phyloP scores from a whole-genome alignment of 2,888 invertebrate genomes.

The Megastigmus dorsalis region DNA sequence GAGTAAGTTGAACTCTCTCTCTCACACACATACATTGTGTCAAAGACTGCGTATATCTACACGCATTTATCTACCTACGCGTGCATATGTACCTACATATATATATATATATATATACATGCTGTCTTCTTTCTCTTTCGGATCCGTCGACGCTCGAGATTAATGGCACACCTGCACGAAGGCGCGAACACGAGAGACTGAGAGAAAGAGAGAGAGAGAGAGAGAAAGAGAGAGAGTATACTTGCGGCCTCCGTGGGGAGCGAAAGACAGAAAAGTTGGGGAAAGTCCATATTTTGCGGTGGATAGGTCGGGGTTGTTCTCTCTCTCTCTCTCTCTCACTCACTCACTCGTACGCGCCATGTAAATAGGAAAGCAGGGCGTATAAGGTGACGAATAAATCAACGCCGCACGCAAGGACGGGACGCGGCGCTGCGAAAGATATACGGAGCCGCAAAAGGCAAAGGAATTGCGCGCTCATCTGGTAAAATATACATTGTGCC shows the following conservation, averaged over 20 bases:
- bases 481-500: slow-evolving; percentile 48
- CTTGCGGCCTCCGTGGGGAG: not conserved
- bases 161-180: slow-evolving; percentile 56
- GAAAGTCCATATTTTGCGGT: slow-evolving; percentile 55
- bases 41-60: slow-evolving; percentile 37
- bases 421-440: slow-evolving; percentile 38
- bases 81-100: not conserved
- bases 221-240: slow-evolving; percentile 55
- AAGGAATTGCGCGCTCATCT: slow-evolving; percentile 52
- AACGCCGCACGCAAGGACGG: slow-evolving; percentile 57
- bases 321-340: too few species aligned
- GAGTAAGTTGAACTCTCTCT: slow-evolving; percentile 37
- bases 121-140: not conserved
- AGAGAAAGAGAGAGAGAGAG: slow-evolving; percentile 56
- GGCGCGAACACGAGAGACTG: slow-evolving; percentile 48
- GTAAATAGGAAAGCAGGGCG: slow-evolving; percentile 58
- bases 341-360: too few species aligned
- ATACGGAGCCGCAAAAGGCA: slow-evolving; percentile 52
- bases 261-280: slow-evolving; percentile 44
- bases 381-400: slow-evolving; percentile 61
- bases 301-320: slow-evolving; percentile 50
- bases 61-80: slow-evolving; percentile 45
- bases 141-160: slow-evolving; percentile 51
- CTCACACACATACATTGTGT: slow-evolving; percentile 46
- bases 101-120: not conserved